Base-by-base conservation (phyloP, 2,113 vertebrate species). In the Phaethon lepturus region DNA sequence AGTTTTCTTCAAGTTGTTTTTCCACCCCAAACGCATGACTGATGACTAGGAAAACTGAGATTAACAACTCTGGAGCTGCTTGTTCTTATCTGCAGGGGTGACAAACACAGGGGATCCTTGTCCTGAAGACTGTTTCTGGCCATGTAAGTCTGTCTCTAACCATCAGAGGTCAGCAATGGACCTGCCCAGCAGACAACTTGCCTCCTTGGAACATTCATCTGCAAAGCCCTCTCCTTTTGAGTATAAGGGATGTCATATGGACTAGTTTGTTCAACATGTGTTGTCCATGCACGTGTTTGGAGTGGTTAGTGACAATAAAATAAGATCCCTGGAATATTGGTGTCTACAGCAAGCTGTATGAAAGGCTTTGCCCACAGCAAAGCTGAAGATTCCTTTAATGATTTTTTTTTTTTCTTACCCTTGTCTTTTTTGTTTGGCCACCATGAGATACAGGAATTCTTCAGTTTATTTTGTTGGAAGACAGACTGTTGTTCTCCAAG, bases 161-260 rank as follows among this genome's bases (percentile, higher is more conserved):
- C 96, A 86, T 95, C 82, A 95, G 95, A 94, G 93, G 96, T 96
- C 97, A 97, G 97, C 90, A 94, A 93, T 90, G 93, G 88, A 68
- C 92, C 93, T 95, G 86, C 69, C 96, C 96, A 75, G 53, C 67
- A 80, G 45, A 26, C 75, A 45, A 59, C 10, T 47, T 38, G 10
- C 17, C 47, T 89, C 69, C 50, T 26, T 13, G 53, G 63, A 73
- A 53, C 49, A 81, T 6, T 6, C 3, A 1, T 18, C 28, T 31
- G 38, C 40, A 49, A 6, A 82, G 33, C 26, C 74, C 8, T 49
- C 29, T 86, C 72, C 16, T 5, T 11, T 24, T 28, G 33, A 66
- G 18, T 45, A 0, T 16, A 45, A 88, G 44, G 24, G 35, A 38
- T 75, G 76, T 69, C 86, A 33, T 9, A 16, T 17, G 80, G 73